Evolutionary conservation across 2,113 vertebrate species (phyloP), one percentile per base, ranked within the genome.

Genomic region (Orthonyx spaldingii): DNA sequence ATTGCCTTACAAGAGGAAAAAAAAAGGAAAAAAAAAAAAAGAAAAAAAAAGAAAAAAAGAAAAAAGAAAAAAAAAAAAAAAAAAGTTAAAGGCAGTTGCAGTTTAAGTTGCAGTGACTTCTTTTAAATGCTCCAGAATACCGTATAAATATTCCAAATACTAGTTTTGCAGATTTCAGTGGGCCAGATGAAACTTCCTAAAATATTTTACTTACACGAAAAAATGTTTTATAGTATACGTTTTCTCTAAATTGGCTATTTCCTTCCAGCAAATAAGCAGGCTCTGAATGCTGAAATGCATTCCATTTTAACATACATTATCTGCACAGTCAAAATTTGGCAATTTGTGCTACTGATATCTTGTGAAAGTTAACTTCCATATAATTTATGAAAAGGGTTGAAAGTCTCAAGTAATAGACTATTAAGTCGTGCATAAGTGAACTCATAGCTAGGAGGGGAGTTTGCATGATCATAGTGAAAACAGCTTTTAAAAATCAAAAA

Each of bases 261-360:
- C 60, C 76, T 91, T 96, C 60, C 91, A 74, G 69, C 50, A 97
- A 96, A 84, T 75, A 95, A 94, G 96, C 37, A 95, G 86, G 63
- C 90, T 86, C 26, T 92, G 70, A 92, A 88, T 41, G 83, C 85
- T 92, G 74, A 96, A 97, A 97, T 75, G 71, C 57, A 57, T 87
- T 96, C 81, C 66, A 94, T 80, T 79, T 93, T 74, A 97, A 92
- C 30, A 85, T 78, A 30, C 79, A 92, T 85, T 82, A 89, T 84
- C 77, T 87, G 84, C 57, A 59, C 82, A 96, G 81, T 94, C 82
- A 97, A 96, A 95, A 89, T 94, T 93, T 97, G 89, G 92, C 61
- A 85, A 57, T 63, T 89, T 80, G 77, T 71, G 55, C 84, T 97
- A 94, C 56, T 93, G 70, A 39, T 81, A 76, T 5, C 32, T 97